phyloP scores from a whole-genome alignment of 2,888 invertebrate genomes.

The Athalia rosae region DNA sequence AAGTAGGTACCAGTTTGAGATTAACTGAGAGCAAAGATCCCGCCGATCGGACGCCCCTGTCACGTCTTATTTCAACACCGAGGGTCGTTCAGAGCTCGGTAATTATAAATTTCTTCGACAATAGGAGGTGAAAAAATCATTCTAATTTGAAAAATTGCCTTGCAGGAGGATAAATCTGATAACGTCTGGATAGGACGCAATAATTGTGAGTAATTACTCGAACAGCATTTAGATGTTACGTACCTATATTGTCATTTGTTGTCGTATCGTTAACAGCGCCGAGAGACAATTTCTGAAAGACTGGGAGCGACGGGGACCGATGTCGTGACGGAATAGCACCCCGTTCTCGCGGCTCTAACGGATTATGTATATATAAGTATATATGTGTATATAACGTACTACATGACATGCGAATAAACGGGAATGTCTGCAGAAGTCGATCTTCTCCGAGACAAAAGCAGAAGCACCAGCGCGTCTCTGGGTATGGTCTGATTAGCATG shows the following conservation, averaged over 20 bases:
- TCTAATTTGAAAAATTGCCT: no score
- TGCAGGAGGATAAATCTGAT: not conserved
- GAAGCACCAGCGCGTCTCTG: no score
- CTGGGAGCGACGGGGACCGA: not conserved
- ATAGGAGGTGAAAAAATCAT: no score
- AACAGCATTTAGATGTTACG: conserved; percentile 1
- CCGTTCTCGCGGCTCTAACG: no score
- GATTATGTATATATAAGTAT: no score
- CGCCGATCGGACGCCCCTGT: not conserved
- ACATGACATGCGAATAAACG: no score
- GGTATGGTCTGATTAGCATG: conserved; percentile 37
- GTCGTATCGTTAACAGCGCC: not conserved
- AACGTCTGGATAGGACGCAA: not conserved
- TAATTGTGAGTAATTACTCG: not conserved
- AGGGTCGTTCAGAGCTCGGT: no score
- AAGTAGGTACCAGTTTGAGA: not conserved
- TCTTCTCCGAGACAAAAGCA: no score
- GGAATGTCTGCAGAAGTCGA: no score
- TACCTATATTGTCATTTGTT: conserved; percentile 24
- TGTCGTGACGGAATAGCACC: not conserved
- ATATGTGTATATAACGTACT: no score
- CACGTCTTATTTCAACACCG: no score
- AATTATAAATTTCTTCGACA: no score
- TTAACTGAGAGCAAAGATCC: conserved; percentile 3
- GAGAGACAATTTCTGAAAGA: not conserved